Evolutionary conservation across 2,797 vertebrate species (phyloP), one percentile per base, ranked within the genome.

Genomic region (Rhynchonycteris naso): DNA sequence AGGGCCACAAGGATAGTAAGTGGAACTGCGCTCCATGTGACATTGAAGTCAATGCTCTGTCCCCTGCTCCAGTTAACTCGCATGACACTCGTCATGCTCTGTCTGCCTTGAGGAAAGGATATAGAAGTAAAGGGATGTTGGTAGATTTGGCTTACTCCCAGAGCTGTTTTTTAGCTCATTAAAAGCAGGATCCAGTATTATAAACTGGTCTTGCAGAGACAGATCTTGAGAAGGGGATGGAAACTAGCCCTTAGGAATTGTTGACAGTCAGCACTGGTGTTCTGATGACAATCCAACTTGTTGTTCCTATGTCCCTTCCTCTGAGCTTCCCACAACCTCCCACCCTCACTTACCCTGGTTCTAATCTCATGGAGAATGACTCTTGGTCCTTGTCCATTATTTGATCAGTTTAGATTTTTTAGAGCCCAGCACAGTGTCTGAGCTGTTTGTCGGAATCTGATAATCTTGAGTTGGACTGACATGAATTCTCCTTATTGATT

Each of bases 61-160:
- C 24, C 8, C 54, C 43, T 52, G 56, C n/a, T 89, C 58, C 6
- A 71, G 47, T 69, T 68, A 87, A 47, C 50, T 93, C 28, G 12
- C 24, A 30, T 12, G 11, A 84, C 9, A 21, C 30, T 86, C 74
- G 13, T 24, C n/a, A 43, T 2, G 16, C 7, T 84, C 63, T 87
- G 30, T 76, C 26, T 92, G 71, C 58, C 59, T 90, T 43, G 33
- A 96, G 68, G 14, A 89, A 80, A 82, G 13, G 43, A 38, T 79
- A 4, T 47, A 35, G 52, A 84, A 88, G 61, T 74, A 50, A 90
- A 71, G n/a, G 93, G 83, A 83, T 72, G 4, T 7, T 81, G 81
- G 30, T 68, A 68, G 59, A 84, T 74, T 88, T 76, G 43, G 61
- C 26, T 83, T 80, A 30, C 9, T 7, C 5, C 43, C 4, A n/a